Evolutionary conservation across 2,888 invertebrate genomes (phyloP).

Genomic region (Scaptomyza reducta): DNA sequence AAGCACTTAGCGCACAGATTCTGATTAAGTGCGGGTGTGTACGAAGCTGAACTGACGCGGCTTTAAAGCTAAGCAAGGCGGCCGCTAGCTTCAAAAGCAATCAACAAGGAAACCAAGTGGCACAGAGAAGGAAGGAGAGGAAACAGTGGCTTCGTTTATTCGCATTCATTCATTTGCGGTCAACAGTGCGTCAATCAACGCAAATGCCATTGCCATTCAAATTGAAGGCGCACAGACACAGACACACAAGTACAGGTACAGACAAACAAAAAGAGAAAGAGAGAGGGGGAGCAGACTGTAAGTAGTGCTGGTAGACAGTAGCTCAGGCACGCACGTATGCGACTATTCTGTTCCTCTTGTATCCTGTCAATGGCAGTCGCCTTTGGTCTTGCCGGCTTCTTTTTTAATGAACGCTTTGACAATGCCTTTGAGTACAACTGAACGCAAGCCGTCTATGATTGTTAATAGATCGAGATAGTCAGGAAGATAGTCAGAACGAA

Average conservation of each 20-base stretch:
- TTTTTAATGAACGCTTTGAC: conserved; percentile 79
- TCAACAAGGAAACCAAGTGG: conserved; percentile 30
- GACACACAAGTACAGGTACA: conserved; percentile 10
- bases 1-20: conserved; percentile 77
- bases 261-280: conserved; percentile 1
- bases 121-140: neutral
- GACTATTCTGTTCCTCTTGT: conserved; percentile 37
- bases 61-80: conserved; percentile 48
- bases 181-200: conserved; percentile 74
- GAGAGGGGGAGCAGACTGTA: neutral
- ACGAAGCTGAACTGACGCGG: conserved; percentile 18
- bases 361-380: conserved; percentile 39
- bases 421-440: conserved; percentile 71
- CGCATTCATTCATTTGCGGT: conserved; percentile 61
- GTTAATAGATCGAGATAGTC: neutral
- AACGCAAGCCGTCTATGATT: conserved; percentile 38
- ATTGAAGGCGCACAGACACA: conserved; percentile 34
- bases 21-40: conserved; percentile 69
- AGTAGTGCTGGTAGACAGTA: conserved; percentile 27
- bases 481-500: neutral
- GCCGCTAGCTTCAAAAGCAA: conserved; percentile 53
- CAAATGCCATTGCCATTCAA: conserved; percentile 59
- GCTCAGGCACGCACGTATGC: conserved; percentile 39
- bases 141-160: conserved; percentile 21
- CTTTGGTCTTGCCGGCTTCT: conserved; percentile 48